Evolutionary conservation across 2,888 invertebrate genomes (phyloP).

Genomic region (Ametastegia equiseti): DNA sequence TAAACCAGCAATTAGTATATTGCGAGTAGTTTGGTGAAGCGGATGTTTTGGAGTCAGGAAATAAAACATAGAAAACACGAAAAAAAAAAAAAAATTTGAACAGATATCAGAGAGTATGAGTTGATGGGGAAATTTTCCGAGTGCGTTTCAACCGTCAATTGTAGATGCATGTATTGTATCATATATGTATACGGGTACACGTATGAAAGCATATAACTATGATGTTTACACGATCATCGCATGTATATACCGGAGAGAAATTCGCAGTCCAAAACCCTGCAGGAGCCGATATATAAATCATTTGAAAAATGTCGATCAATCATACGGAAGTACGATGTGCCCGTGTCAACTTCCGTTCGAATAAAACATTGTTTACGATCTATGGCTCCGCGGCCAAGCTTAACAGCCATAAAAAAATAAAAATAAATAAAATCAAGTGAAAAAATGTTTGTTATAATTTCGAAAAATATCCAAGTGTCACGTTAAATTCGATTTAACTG

Average conservation of each 20-base stretch:
- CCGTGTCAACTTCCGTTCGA: slow-evolving; percentile 33
- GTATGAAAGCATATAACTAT: not conserved
- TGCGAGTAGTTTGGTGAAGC: not conserved
- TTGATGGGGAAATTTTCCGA: not conserved
- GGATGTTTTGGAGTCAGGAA: not conserved
- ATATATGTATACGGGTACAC: not conserved
- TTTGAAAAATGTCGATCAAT: slow-evolving; percentile 39
- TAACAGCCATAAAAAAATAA: not conserved
- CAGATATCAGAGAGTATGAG: not conserved
- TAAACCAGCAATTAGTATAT: slow-evolving; percentile 25
- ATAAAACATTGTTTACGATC: slow-evolving; percentile 32
- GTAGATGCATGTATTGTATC: not conserved
- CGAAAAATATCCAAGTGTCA: not conserved
- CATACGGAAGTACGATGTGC: slow-evolving; percentile 24
- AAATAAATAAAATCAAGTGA: not conserved
- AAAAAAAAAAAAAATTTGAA: not conserved
- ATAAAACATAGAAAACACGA: too few relatives aligned
- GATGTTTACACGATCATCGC: not conserved
- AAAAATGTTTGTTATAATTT: not conserved
- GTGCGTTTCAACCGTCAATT: slow-evolving; percentile 19
- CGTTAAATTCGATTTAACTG: not conserved
- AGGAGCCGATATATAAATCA: slow-evolving; percentile 34
- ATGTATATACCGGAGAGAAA: not conserved
- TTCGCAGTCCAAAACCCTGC: slow-evolving; percentile 14
- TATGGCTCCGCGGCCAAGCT: not conserved